A percentile compares a stretch with the other conserved stretches of the same genome.
phyloP scores from a whole-genome alignment of 2,797 vertebrate genomes.

The Poecile montanus region DNA sequence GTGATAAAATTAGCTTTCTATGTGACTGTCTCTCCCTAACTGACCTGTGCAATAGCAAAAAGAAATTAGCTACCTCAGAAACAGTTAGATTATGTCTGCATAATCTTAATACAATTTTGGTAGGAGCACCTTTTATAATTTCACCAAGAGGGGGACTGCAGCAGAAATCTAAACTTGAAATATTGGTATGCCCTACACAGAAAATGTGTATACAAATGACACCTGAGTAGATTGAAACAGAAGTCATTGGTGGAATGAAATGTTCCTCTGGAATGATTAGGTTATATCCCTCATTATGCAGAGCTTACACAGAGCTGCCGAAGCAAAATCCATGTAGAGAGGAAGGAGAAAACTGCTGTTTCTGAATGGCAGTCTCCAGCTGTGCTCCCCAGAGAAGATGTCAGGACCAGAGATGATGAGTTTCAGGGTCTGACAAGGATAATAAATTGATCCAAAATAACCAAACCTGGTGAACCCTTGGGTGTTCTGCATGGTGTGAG shows the following conservation, averaged over 20 bases:
- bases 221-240: not conserved
- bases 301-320: not conserved
- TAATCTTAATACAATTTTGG: not conserved
- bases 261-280: not conserved
- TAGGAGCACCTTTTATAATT: not conserved
- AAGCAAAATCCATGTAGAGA: not conserved
- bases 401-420: not conserved
- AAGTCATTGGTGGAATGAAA: not conserved
- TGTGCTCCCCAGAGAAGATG: not conserved
- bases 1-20: not conserved
- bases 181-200: not conserved
- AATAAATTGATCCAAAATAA: constrained; percentile 25
- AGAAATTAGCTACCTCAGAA: constrained; percentile 14
- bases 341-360: not conserved
- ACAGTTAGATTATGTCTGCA: not conserved
- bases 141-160: not conserved
- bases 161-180: not conserved
- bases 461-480: not conserved
- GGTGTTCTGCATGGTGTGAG: not conserved
- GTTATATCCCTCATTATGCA: not conserved
- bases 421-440: not conserved
- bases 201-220: not conserved
- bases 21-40: not conserved
- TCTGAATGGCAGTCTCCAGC: not conserved
- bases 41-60: not conserved